A percentile compares a stretch with the other conserved stretches of the same genome.
Evolutionary conservation across 1,140 invertebrate species (phyloP).

Genomic region (Himalopsyche phryganea): DNA sequence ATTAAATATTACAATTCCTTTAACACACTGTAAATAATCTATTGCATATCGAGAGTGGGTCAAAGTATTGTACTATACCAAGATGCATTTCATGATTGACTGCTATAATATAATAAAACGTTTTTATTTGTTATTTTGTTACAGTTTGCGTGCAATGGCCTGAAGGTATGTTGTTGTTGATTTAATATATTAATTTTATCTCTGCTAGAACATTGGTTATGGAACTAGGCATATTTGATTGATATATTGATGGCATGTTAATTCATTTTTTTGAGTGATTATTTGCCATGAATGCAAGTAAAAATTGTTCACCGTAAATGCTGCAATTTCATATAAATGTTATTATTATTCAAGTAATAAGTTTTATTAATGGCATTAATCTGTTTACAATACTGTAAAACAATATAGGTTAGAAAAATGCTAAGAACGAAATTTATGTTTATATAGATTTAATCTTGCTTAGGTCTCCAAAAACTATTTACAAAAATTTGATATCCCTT

Average conservation of each 20-base stretch:
- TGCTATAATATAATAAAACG: conserved; percentile 7
- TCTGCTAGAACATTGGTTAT: conserved; percentile 34
- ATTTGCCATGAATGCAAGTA: conserved; percentile 34
- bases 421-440: not conserved
- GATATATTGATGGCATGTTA: conserved; percentile 35
- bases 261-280: conserved; percentile 33
- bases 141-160: conserved; percentile 85
- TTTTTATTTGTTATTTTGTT: conserved; percentile 53
- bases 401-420: not conserved
- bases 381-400: conserved; percentile 4
- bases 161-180: conserved; percentile 63
- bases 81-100: not conserved
- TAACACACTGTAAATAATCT: too few species aligned
- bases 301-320: conserved; percentile 34
- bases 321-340: conserved; percentile 29
- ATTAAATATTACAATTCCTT: too few species aligned
- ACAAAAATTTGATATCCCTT: too few species aligned
- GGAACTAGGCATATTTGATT: conserved; percentile 35
- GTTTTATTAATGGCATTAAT: conserved; percentile 11
- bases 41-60: conserved; percentile 4
- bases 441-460: too few species aligned
- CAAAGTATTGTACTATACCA: conserved; percentile 3
- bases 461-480: too few species aligned
- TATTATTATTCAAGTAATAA: conserved; percentile 5
- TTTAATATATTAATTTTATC: conserved; percentile 16